Evolutionary conservation across 2,797 vertebrate species (phyloP).

Genomic region (Prunella strophiata): DNA sequence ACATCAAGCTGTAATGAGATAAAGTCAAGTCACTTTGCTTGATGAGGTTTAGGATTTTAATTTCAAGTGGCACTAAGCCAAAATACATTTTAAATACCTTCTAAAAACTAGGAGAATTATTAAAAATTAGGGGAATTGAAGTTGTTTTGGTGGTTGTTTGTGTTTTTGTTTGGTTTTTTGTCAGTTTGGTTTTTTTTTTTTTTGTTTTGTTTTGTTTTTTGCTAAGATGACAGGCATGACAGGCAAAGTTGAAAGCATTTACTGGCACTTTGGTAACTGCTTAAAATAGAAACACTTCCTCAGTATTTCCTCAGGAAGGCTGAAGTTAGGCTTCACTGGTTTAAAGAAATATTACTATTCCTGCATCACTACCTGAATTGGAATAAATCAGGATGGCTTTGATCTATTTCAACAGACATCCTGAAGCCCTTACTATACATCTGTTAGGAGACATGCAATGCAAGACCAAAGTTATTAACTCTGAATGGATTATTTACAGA

Average conservation of each 20-base stretch:
- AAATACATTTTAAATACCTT: not conserved
- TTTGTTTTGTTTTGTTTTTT: not conserved
- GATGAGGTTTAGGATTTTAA: not conserved
- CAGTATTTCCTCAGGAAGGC: not conserved
- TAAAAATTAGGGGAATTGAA: not conserved
- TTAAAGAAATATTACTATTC: not conserved
- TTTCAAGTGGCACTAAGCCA: not conserved
- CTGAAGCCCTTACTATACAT: not conserved
- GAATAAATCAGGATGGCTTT: not conserved
- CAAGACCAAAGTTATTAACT: not conserved
- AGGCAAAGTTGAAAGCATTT: not conserved
- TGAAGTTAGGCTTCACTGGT: not conserved
- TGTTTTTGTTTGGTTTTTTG: too few relatives aligned
- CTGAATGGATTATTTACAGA: not conserved
- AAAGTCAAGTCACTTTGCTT: not conserved
- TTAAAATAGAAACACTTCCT: not conserved
- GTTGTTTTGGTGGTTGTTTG: too few relatives aligned
- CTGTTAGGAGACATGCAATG: not conserved
- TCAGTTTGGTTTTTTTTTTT: not conserved
- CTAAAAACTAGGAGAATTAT: not conserved
- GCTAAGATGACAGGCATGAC: not conserved
- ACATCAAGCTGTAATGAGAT: not conserved
- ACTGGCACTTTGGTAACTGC: not conserved
- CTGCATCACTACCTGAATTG: not conserved
- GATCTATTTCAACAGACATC: not conserved